Base-by-base conservation (phyloP, 2,113 vertebrate genomes). In the Pterocles burchelli region DNA sequence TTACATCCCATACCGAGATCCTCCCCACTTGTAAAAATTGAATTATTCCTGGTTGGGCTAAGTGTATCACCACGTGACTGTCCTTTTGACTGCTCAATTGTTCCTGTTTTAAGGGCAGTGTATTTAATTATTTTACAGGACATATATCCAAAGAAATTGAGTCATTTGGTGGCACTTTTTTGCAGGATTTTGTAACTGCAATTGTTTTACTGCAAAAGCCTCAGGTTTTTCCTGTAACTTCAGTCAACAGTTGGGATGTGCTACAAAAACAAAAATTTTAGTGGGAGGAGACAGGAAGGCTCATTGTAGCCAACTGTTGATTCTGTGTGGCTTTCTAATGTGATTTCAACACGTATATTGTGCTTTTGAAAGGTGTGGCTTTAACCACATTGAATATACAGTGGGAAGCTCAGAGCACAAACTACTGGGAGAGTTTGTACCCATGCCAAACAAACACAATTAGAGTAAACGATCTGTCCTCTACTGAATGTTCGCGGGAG, bases 311-410 rank as follows among this genome's bases (percentile, higher is more conserved):
- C 72, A 90, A 22, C 54, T 85, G 92, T 57, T 93, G 80, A 72
- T 72, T 78, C 70, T 84, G 20, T n/a, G 70, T 51, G 73, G 54
- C 41, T 85, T 96, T 72, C 80, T 72, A 75, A 92, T 22, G 45
- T 52, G 57, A 93, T 66, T 92, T 90, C 70, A 83, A 93, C 70
- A 62, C 2, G n/a, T 3, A 29, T 11, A 68, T 21, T 66, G 41
- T 92, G 70, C 73, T 93, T 84, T 58, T 82, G 73, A 62, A 92
- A 94, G 82, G 83, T 65, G 90, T 71, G 57, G 85, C 49, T 96
- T 94, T 80, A 83, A 92, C 92, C 65, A 65, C 70, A 87, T 31
- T 33, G 41, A 65, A 57, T 26, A 54, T 20, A 59, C 20, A 72
- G 51, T 19, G 22, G 72, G 61, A 74, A 90, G 77, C 46, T 70